Evolutionary conservation across 2,113 vertebrate genomes (phyloP).

Genomic region (Hepsetus odoe): DNA sequence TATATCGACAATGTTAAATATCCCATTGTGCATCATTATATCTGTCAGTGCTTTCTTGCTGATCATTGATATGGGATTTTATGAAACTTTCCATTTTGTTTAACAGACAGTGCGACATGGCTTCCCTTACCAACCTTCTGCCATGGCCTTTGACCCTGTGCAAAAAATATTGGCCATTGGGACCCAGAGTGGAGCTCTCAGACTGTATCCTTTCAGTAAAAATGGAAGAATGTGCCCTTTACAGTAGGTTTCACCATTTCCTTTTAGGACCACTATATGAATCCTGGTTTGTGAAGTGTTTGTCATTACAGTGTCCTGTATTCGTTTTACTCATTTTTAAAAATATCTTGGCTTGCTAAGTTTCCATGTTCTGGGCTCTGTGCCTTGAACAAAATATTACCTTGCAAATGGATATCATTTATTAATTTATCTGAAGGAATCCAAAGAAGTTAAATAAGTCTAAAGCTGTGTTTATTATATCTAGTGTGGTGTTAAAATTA

Average conservation of each 20-base stretch:
- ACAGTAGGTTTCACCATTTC: not conserved
- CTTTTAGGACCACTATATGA: not conserved
- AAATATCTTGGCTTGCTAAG: too few relatives aligned
- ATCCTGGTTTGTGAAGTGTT: too few relatives aligned
- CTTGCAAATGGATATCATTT: too few relatives aligned
- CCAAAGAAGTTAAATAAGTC: too few relatives aligned
- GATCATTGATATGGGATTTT: not conserved
- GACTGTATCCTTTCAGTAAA: constrained; percentile 99
- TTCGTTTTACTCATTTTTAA: too few relatives aligned
- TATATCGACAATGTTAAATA: not conserved
- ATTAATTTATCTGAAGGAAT: too few relatives aligned
- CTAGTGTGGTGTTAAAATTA: too few relatives aligned
- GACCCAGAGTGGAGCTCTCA: constrained; percentile 91
- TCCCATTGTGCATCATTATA: not conserved
- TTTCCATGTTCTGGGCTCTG: too few relatives aligned
- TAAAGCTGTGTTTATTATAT: too few relatives aligned
- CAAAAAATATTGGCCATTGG: constrained; percentile 98
- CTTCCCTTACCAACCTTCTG: constrained; percentile 95
- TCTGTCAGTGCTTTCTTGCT: not conserved
- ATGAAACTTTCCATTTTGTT: constrained; percentile 46
- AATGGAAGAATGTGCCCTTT: too few relatives aligned
- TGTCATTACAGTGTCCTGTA: too few relatives aligned
- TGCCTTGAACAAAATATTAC: too few relatives aligned
- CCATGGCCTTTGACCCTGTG: constrained; percentile 98
- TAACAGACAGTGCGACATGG: constrained; percentile 96